Percentiles rank a stretch among this genome's conserved stretches.
Evolutionary conservation across 2,888 invertebrate genomes (phyloP).

Genomic region (Endomychus coccineus): DNA sequence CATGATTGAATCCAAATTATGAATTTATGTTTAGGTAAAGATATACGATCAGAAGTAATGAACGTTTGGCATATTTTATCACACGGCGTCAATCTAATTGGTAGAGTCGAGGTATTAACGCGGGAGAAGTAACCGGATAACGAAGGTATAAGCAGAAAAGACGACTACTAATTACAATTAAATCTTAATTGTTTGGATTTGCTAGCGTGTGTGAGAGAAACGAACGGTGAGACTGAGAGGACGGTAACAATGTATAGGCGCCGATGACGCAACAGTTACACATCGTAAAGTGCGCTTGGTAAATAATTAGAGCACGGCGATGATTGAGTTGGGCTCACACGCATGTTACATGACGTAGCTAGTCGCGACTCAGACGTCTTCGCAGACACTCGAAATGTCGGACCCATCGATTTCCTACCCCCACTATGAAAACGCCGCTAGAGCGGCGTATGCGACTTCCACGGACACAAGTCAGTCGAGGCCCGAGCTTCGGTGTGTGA

Average conservation of each 20-base stretch:
- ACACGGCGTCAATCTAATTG: too few relatives aligned
- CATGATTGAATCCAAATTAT: too few relatives aligned
- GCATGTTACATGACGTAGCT: slow-evolving; percentile 16
- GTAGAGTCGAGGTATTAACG: too few relatives aligned
- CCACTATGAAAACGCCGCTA: slow-evolving; percentile 32
- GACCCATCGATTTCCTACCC: slow-evolving; percentile 46
- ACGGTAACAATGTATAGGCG: slow-evolving; percentile 16
- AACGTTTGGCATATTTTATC: too few relatives aligned
- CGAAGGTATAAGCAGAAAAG: too few relatives aligned
- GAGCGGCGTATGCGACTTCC: slow-evolving; percentile 13
- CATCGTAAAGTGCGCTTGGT: slow-evolving; percentile 34
- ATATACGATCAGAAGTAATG: too few relatives aligned
- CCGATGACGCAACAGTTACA: slow-evolving; percentile 32
- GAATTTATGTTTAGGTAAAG: too few relatives aligned
- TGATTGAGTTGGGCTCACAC: slow-evolving; percentile 30
- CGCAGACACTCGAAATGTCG: slow-evolving; percentile 40
- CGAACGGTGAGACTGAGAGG: background rate
- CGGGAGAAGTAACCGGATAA: too few relatives aligned
- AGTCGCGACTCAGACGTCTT: slow-evolving; percentile 40
- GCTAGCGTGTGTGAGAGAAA: too few relatives aligned
- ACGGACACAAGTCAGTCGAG: slow-evolving; percentile 32
- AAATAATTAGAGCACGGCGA: slow-evolving; percentile 42
- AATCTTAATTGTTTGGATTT: too few relatives aligned
- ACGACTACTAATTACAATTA: too few relatives aligned
- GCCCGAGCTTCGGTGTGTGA: slow-evolving; percentile 35